Evolutionary conservation across 2,888 invertebrate genomes (phyloP).

Genomic region (Tenthredo scrophulariae): DNA sequence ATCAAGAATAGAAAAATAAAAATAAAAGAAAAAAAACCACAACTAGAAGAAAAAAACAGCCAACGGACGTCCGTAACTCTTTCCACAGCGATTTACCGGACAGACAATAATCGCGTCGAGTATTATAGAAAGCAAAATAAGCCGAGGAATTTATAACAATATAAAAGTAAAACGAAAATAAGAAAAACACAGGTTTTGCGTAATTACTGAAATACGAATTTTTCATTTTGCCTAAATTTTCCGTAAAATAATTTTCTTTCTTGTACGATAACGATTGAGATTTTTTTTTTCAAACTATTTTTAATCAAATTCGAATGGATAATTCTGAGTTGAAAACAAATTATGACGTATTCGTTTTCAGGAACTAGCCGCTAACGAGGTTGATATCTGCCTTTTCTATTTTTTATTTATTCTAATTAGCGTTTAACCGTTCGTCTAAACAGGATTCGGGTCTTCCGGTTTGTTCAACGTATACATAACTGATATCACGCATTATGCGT

Average conservation of each 20-base stretch:
- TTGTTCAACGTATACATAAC: background rate
- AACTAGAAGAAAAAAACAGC: background rate
- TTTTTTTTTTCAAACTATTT: too few relatives aligned
- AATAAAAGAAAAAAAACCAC: background rate
- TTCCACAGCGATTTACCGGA: slow-evolving; percentile 4
- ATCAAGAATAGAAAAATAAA: background rate
- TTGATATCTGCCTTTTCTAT: background rate
- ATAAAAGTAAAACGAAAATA: background rate
- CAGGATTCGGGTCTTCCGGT: background rate
- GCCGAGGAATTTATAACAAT: background rate
- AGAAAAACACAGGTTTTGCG: background rate
- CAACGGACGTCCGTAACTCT: background rate
- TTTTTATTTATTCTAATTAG: background rate
- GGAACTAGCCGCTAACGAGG: too few relatives aligned
- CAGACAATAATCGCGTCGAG: background rate
- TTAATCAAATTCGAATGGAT: too few relatives aligned
- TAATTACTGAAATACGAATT: background rate
- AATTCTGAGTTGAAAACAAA: too few relatives aligned
- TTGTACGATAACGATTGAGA: too few relatives aligned
- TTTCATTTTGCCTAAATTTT: background rate
- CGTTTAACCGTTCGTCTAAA: background rate
- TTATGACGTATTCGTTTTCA: too few relatives aligned
- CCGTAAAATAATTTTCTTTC: too few relatives aligned
- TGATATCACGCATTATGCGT: background rate
- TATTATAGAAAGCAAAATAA: background rate